phyloP scores from a whole-genome alignment of 2,797 vertebrate species.

The Enteromius thamalakanensis region DNA sequence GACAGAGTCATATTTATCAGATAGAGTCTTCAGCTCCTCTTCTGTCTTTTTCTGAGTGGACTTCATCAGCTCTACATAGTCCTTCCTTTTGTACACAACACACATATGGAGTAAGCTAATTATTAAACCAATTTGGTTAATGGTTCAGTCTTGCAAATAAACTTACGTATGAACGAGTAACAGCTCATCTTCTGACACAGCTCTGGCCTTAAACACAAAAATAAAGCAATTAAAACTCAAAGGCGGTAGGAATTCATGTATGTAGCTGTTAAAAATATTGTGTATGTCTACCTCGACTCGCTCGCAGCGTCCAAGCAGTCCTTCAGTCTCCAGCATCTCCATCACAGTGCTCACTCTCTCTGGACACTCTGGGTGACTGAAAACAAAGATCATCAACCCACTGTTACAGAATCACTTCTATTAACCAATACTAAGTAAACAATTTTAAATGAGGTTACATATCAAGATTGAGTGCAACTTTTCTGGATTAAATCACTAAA shows the following conservation, averaged over 20 bases:
- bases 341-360: slow-evolving; percentile 59
- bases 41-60: slow-evolving; percentile 63
- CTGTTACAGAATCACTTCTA: background rate
- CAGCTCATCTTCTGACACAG: slow-evolving; percentile 61
- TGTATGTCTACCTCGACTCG: slow-evolving; percentile 60
- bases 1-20: slow-evolving; percentile 65
- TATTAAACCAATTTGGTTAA: background rate
- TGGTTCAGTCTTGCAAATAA: background rate
- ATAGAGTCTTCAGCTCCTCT: slow-evolving; percentile 57
- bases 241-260: background rate
- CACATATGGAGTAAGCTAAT: background rate
- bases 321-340: slow-evolving; percentile 54
- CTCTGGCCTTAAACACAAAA: slow-evolving; percentile 53
- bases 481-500: background rate
- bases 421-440: background rate
- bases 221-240: background rate
- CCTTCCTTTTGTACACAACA: slow-evolving; percentile 53
- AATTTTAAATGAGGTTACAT: background rate
- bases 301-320: slow-evolving; percentile 62
- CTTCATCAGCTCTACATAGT: slow-evolving; percentile 63
- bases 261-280: background rate
- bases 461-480: background rate
- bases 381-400: background rate
- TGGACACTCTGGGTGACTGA: slow-evolving; percentile 65
- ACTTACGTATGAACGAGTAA: slow-evolving; percentile 63